These are phyloP conservation scores for Tachysurus vachellii DNA, from an alignment of 2,113 vertebrate genomes.

Conservation along the genomic window DNA sequence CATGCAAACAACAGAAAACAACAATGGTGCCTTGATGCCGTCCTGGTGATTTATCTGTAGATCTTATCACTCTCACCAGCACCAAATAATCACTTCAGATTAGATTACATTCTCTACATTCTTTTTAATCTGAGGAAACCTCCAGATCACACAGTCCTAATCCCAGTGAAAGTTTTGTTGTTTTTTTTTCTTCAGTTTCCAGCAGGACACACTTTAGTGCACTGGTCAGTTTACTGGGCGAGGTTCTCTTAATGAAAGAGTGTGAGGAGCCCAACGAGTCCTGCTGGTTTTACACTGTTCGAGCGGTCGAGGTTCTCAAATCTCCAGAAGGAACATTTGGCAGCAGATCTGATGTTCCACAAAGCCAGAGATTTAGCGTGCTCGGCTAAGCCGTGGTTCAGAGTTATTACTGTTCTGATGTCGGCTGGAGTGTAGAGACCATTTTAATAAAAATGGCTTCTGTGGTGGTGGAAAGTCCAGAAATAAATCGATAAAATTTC, in stretches of 20 bases:
- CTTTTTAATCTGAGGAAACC: neutral
- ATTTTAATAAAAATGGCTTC: neutral
- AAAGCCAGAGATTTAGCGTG: neutral
- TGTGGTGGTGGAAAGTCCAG: neutral
- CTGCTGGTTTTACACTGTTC: neutral
- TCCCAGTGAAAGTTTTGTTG: neutral
- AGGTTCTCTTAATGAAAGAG: constrained; percentile 3
- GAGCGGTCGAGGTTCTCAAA: constrained; percentile 14
- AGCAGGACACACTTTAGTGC: neutral
- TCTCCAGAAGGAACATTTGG: neutral
- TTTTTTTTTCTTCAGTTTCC: neutral
- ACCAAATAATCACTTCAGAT: neutral
- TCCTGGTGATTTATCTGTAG: neutral
- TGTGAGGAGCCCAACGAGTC: neutral
- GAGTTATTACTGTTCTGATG: neutral
- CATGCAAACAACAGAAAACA: neutral
- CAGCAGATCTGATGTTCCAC: neutral
- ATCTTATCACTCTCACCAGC: neutral
- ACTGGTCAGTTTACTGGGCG: neutral
- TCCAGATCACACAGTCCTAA: neutral
- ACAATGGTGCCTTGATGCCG: neutral
- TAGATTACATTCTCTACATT: neutral
- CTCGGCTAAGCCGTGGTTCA: neutral
- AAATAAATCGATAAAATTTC: neutral
- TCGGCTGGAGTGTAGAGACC: neutral